Evolutionary conservation across 2,113 vertebrate genomes (phyloP).

Genomic region (Pituophis catenifer): DNA sequence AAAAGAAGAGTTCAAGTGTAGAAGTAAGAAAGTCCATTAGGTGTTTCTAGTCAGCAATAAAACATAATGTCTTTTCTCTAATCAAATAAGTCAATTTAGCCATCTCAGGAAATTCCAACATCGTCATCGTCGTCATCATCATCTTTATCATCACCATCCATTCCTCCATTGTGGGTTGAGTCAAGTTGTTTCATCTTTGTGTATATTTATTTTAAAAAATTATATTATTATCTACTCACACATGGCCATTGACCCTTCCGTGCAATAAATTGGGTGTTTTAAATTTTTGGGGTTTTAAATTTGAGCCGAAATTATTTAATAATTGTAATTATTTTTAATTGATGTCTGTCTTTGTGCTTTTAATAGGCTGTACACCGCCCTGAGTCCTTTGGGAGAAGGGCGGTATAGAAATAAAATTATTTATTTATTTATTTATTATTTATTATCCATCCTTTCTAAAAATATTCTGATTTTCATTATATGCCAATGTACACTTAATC

Average conservation of each 20-base stretch:
- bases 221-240: too few species aligned
- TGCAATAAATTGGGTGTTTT: neutral
- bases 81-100: neutral
- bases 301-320: too few species aligned
- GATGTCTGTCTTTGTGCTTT: too few species aligned
- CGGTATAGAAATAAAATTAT: too few species aligned
- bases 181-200: neutral
- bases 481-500: neutral
- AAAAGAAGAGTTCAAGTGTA: neutral
- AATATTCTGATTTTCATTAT: neutral
- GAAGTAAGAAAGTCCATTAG: neutral
- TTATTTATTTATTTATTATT: too few species aligned
- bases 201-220: neutral
- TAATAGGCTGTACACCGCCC: too few species aligned
- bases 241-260: neutral
- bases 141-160: neutral
- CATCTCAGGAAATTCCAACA: neutral
- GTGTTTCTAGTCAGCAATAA: neutral
- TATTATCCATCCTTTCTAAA: neutral
- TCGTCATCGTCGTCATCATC: neutral
- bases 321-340: too few species aligned
- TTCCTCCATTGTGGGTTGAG: neutral
- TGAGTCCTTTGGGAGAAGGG: too few species aligned
- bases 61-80: too few species aligned
- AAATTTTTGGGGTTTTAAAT: too few species aligned